Percentiles rank a stretch among this genome's conserved stretches.
Conservation (phyloP, 2,797 vertebrate species). For the Protosalanx chinensis region DNA sequence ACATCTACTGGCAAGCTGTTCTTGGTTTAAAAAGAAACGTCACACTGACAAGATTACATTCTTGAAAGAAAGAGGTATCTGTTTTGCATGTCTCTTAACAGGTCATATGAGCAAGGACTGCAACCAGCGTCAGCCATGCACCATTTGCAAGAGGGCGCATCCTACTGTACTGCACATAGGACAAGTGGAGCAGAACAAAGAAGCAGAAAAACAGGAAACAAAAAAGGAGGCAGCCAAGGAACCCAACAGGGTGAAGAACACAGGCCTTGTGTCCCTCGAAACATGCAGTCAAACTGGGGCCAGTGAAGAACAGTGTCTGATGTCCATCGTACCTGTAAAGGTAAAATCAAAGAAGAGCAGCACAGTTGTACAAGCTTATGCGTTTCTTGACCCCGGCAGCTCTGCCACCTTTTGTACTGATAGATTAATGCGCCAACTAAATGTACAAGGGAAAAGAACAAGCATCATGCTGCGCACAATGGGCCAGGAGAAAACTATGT, state of each 20-base stretch:
- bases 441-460: not conserved
- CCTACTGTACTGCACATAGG: conserved; percentile 11
- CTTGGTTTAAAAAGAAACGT: not conserved
- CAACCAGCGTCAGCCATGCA: not conserved
- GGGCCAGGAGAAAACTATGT: not conserved
- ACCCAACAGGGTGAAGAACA: not conserved
- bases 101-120: conserved; percentile 10
- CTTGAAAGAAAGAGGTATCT: conserved; percentile 8
- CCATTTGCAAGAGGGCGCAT: not conserved
- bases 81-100: not conserved
- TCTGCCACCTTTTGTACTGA: conserved; percentile 17
- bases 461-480: conserved; percentile 8
- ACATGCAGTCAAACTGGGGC: conserved; percentile 13
- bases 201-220: not conserved
- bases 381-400: conserved; percentile 8
- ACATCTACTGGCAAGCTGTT: not conserved
- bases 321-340: conserved; percentile 12
- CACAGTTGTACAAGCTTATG: not conserved
- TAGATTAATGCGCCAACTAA: not conserved
- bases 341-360: conserved; percentile 11
- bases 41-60: not conserved
- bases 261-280: not conserved
- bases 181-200: conserved; percentile 2
- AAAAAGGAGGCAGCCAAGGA: not conserved
- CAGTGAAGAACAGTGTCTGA: conserved; percentile 10